These are phyloP conservation scores for Orchesella flavescens DNA, from an alignment of 2,888 invertebrate species.

Conservation along the genomic window DNA sequence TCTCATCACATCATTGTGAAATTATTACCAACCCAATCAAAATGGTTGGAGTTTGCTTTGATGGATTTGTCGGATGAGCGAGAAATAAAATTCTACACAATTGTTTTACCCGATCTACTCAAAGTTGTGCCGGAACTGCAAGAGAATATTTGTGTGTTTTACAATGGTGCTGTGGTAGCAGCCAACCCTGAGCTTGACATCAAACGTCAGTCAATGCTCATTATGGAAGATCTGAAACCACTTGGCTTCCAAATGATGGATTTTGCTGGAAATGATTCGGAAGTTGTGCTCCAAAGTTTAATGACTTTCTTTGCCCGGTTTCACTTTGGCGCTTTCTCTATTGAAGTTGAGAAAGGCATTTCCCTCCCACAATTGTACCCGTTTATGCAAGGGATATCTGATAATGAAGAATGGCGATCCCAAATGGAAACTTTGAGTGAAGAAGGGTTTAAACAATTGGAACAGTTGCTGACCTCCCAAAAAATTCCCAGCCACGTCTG, in stretches of 20 bases:
- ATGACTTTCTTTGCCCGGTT: slow-evolving; percentile 66
- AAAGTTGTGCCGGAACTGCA: slow-evolving; percentile 53
- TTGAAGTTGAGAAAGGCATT: slow-evolving; percentile 46
- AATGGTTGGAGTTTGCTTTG: slow-evolving; percentile 41
- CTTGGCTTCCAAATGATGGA: slow-evolving; percentile 59
- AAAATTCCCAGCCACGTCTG: slow-evolving; percentile 20
- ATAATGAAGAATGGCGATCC: background rate
- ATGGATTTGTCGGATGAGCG: slow-evolving; percentile 55
- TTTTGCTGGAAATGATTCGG: slow-evolving; percentile 42
- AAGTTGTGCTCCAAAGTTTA: slow-evolving; percentile 29
- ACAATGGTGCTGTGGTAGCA: slow-evolving; percentile 35
- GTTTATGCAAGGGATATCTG: slow-evolving; percentile 49
- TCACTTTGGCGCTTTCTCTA: slow-evolving; percentile 56
- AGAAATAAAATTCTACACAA: slow-evolving; percentile 64
- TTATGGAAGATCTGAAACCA: slow-evolving; percentile 66
- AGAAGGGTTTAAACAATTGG: slow-evolving; percentile 38
- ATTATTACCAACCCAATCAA: slow-evolving; percentile 58
- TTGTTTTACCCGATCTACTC: slow-evolving; percentile 38
- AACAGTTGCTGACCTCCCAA: slow-evolving; percentile 35
- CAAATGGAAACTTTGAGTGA: slow-evolving; percentile 35
- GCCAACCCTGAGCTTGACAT: background rate
- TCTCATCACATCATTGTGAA: slow-evolving; percentile 62
- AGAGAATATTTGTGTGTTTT: slow-evolving; percentile 50
- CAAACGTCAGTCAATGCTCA: slow-evolving; percentile 57
- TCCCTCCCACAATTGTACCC: slow-evolving; percentile 56